phyloP scores from a whole-genome alignment of 2,113 vertebrate genomes.

The Mobula hypostoma region DNA sequence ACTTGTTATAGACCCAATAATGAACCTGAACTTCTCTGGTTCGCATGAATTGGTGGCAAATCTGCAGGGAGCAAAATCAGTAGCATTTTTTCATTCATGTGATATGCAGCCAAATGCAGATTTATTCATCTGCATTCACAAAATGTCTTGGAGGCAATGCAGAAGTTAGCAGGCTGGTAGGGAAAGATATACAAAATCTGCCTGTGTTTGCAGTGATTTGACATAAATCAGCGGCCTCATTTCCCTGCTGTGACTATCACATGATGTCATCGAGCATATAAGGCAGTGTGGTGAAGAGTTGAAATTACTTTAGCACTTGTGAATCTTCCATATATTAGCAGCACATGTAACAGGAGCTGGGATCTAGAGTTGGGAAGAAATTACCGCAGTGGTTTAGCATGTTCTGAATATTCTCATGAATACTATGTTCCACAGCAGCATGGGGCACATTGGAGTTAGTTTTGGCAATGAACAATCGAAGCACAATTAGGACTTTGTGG shows the following conservation, averaged over 20 bases:
- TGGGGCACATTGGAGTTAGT: slow-evolving; percentile 26
- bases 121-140: slow-evolving; percentile 18
- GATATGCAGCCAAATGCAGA: neutral
- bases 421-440: neutral
- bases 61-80: neutral
- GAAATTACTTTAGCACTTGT: slow-evolving; percentile 16
- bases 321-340: neutral
- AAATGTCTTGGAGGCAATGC: slow-evolving; percentile 1
- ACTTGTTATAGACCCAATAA: neutral
- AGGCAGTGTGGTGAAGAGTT: neutral
- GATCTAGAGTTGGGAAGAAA: slow-evolving; percentile 23
- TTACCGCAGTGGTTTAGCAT: slow-evolving; percentile 28
- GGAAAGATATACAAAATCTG: neutral
- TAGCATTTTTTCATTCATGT: neutral
- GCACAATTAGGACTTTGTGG: slow-evolving; percentile 43
- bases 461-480: slow-evolving; percentile 28
- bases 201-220: neutral
- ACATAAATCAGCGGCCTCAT: neutral
- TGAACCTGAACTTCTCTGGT: slow-evolving; percentile 6
- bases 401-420: slow-evolving; percentile 19
- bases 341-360: neutral
- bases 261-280: slow-evolving; percentile 8
- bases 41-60: neutral
- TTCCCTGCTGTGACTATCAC: slow-evolving; percentile 19
- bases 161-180: neutral